A percentile compares a stretch with the other conserved stretches of the same genome.
Conservation (phyloP, 1,140 invertebrate species). For the Lucilia sericata region DNA sequence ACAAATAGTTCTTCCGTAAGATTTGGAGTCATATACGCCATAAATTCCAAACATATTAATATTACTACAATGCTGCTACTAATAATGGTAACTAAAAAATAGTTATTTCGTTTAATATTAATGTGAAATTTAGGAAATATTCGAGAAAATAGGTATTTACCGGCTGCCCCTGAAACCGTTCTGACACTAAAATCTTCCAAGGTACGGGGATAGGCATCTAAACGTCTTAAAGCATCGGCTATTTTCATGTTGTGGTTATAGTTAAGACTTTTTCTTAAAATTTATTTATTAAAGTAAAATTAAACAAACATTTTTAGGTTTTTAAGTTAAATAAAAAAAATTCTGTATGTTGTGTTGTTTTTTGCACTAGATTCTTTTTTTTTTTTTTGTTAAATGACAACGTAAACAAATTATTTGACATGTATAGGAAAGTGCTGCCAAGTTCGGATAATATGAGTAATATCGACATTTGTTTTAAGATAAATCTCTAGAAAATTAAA, state of each 20-base stretch:
- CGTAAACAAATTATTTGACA: slow-evolving; percentile 8
- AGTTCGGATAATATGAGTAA: too few species aligned
- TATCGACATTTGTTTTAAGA: too few species aligned
- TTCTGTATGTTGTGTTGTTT: not conserved
- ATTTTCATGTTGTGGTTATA: slow-evolving; percentile 61
- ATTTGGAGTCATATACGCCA: slow-evolving; percentile 87
- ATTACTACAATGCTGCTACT: slow-evolving; percentile 86
- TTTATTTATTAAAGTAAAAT: not conserved
- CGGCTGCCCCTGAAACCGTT: slow-evolving; percentile 92
- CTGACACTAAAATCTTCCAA: slow-evolving; percentile 96
- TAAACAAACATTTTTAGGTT: not conserved
- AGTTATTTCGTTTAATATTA: not conserved
- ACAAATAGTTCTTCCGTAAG: slow-evolving; percentile 95
- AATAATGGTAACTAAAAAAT: slow-evolving; percentile 86
- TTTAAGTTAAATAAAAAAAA: not conserved
- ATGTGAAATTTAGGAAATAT: not conserved
- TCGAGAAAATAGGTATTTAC: slow-evolving; percentile 70
- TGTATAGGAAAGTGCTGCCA: not conserved
- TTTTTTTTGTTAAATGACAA: slow-evolving; percentile 19
- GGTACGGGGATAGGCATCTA: slow-evolving; percentile 98
- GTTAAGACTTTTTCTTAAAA: too few species aligned
- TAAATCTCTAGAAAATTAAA: too few species aligned
- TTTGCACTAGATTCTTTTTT: not conserved
- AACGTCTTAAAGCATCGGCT: slow-evolving; percentile 73
- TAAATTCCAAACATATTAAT: slow-evolving; percentile 87